A percentile compares a stretch with the other conserved stretches of the same genome.
phyloP scores from a whole-genome alignment of 2,888 invertebrate species.

The Lasioglossum pauxillum region DNA sequence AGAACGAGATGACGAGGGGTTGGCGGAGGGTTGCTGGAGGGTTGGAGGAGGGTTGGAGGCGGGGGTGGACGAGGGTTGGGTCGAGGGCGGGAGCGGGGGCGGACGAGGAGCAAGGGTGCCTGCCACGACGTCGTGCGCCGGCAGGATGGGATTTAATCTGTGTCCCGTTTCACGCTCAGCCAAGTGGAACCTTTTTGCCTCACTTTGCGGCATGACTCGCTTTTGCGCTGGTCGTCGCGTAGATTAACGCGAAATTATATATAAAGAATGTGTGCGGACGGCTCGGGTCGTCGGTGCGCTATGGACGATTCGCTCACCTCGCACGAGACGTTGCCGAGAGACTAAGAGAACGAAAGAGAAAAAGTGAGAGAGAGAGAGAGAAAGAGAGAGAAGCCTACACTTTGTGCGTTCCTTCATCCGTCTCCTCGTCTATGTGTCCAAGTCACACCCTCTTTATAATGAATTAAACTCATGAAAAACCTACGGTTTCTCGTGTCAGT shows the following conservation, averaged over 20 bases:
- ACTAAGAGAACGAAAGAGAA: background rate
- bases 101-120: slow-evolving; percentile 71
- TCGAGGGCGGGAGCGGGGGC: slow-evolving; percentile 31
- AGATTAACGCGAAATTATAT: slow-evolving; percentile 86
- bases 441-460: slow-evolving; percentile 70
- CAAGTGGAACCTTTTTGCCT: slow-evolving; percentile 85
- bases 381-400: slow-evolving; percentile 29
- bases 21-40: slow-evolving; percentile 30
- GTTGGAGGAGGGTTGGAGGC: slow-evolving; percentile 13
- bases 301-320: slow-evolving; percentile 69
- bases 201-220: slow-evolving; percentile 83
- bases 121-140: slow-evolving; percentile 79
- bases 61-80: background rate
- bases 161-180: slow-evolving; percentile 86
- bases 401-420: slow-evolving; percentile 49
- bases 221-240: slow-evolving; percentile 84
- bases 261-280: slow-evolving; percentile 82
- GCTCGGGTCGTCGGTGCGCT: slow-evolving; percentile 71
- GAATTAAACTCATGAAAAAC: slow-evolving; percentile 69
- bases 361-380: background rate
- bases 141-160: slow-evolving; percentile 86
- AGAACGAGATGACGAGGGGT: slow-evolving; percentile 54
- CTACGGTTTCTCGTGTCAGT: slow-evolving; percentile 38
- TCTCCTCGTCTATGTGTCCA: slow-evolving; percentile 36
- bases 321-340: slow-evolving; percentile 4